Conservation (phyloP, 1,140 invertebrate genomes). For the Homalodisca vitripennis region DNA sequence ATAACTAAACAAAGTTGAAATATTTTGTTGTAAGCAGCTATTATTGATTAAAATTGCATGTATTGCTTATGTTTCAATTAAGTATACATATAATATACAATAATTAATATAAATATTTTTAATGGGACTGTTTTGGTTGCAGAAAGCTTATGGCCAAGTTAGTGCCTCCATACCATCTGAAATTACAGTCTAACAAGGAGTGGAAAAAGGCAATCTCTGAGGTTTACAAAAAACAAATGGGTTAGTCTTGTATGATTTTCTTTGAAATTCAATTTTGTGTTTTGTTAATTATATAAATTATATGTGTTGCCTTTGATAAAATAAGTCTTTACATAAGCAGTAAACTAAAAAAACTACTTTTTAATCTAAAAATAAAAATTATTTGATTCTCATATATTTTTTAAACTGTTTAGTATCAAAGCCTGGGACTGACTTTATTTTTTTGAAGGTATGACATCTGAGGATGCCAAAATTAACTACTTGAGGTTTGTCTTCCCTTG, state of each 20-base stretch:
- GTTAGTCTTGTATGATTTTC: too few relatives aligned
- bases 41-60: not conserved
- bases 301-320: too few relatives aligned
- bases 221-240: conserved; percentile 62
- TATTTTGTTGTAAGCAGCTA: not conserved
- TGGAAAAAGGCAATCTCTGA: conserved; percentile 78
- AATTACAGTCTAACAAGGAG: conserved; percentile 67
- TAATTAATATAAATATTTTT: not conserved
- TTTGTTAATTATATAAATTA: too few relatives aligned
- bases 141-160: conserved; percentile 6
- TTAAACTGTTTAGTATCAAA: too few relatives aligned
- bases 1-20: not conserved
- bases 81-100: too few relatives aligned
- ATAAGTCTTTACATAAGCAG: too few relatives aligned
- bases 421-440: too few relatives aligned
- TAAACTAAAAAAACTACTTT: too few relatives aligned
- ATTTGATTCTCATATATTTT: too few relatives aligned
- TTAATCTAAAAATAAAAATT: too few relatives aligned
- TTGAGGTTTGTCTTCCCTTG: conserved; percentile 14
- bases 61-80: not conserved
- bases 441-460: conserved; percentile 9
- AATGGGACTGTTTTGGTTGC: not conserved
- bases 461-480: conserved; percentile 25
- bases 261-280: too few relatives aligned
- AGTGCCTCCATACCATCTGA: conserved; percentile 43